Conservation (phyloP, 1,140 invertebrate genomes). For the Brachionus calyciflorus region DNA sequence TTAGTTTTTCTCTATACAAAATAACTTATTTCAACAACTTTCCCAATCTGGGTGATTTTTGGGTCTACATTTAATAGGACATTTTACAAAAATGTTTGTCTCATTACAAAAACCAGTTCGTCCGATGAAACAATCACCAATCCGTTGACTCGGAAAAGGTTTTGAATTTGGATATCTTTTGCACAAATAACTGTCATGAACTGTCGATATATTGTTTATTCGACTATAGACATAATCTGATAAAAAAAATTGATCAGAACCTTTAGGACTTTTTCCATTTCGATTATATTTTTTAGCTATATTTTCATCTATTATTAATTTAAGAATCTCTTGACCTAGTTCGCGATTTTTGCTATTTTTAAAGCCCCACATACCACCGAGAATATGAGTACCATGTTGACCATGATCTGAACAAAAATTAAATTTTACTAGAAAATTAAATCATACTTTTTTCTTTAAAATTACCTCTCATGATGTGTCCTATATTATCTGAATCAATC, state of each 20-base stretch:
- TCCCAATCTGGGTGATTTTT: background rate
- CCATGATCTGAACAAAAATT: background rate
- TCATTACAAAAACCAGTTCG: background rate
- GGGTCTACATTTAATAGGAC: constrained; percentile 4
- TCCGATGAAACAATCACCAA: constrained; percentile 25
- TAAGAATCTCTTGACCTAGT: background rate
- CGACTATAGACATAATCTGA: background rate
- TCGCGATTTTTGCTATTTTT: background rate
- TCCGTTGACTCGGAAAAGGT: constrained; percentile 4
- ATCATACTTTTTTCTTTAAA: too few species aligned
- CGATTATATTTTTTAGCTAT: background rate
- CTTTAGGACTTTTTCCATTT: background rate
- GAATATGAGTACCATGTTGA: background rate
- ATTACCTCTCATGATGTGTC: constrained; percentile 23
- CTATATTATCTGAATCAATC: too few species aligned
- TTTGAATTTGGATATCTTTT: background rate
- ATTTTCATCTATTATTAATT: background rate
- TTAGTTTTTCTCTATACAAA: too few species aligned
- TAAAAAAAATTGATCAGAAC: constrained; percentile 33
- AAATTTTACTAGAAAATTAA: background rate
- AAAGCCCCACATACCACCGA: constrained; percentile 46
- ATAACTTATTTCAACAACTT: too few species aligned
- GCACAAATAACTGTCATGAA: constrained; percentile 38
- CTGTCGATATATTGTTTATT: background rate
- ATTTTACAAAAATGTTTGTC: background rate